Percentiles rank a stretch among this genome's conserved stretches.
These are phyloP conservation scores for Acromyrmex echinatior DNA, from an alignment of 1,140 invertebrate genomes.

Conservation along the genomic window DNA sequence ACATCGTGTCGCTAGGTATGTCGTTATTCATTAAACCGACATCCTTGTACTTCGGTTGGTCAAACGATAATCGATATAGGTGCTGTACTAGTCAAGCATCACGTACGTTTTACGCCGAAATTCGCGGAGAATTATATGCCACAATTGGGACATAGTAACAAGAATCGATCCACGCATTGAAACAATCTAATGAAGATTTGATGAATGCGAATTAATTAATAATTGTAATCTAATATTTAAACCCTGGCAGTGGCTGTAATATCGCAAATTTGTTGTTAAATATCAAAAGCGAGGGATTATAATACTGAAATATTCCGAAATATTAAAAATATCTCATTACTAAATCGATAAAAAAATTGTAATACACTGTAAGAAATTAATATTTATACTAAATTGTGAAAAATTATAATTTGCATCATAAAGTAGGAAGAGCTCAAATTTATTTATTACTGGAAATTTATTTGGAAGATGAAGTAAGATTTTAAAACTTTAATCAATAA, in stretches of 20 bases:
- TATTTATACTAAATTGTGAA: constrained; percentile 10
- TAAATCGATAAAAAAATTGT: background rate
- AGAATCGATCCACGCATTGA: constrained; percentile 42
- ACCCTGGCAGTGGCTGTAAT: constrained; percentile 24
- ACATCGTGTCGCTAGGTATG: constrained; percentile 77
- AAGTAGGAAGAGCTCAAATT: background rate
- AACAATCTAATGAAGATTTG: constrained; percentile 55
- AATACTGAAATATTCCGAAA: constrained; percentile 19
- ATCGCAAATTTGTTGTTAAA: constrained; percentile 49
- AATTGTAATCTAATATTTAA: constrained; percentile 53
- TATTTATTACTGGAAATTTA: background rate
- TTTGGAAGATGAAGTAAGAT: background rate
- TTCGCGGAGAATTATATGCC: constrained; percentile 9
- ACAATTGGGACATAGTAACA: constrained; percentile 27
- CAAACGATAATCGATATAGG: constrained; percentile 78
- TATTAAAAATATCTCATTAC: constrained; percentile 24
- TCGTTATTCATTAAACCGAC: constrained; percentile 80
- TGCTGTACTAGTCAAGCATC: constrained; percentile 25
- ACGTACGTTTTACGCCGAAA: background rate
- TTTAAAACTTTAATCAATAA: background rate
- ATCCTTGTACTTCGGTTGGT: constrained; percentile 76
- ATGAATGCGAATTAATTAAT: constrained; percentile 58
- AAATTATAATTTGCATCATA: background rate
- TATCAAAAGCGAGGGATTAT: constrained; percentile 37
- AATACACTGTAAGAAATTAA: constrained; percentile 1